These are phyloP conservation scores for Lagopus muta DNA, from an alignment of 2,113 vertebrate species.

Conservation along the genomic window DNA sequence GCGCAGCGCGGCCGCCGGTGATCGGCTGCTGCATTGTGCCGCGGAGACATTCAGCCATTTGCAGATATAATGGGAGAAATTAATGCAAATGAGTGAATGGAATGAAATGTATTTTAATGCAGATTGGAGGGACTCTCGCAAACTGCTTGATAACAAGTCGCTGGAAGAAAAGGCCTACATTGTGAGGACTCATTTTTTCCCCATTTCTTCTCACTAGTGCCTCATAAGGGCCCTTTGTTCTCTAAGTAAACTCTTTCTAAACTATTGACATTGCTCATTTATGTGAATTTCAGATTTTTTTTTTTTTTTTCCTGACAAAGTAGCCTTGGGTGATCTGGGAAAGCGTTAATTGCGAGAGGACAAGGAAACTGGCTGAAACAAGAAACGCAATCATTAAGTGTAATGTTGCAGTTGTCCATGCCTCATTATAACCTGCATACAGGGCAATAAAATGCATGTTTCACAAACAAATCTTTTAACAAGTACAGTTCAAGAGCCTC, in stretches of 20 bases:
- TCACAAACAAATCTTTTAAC: conserved; percentile 92
- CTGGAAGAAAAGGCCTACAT: conserved; percentile 96
- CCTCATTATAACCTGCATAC: conserved; percentile 91
- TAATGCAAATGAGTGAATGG: conserved; percentile 99
- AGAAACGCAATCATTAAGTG: conserved; percentile 92
- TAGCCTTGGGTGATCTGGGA: conserved; percentile 88
- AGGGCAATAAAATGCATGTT: conserved; percentile 90
- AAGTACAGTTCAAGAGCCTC: conserved; percentile 86
- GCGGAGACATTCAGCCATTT: conserved; percentile 96
- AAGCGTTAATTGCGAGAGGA: conserved; percentile 93
- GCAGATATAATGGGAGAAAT: conserved; percentile 99
- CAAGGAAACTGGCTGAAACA: conserved; percentile 82
- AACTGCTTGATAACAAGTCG: conserved; percentile 99
- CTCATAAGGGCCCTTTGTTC: conserved; percentile 98
- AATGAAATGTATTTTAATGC: conserved; percentile 99
- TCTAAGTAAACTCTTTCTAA: conserved; percentile 97
- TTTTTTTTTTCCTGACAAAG: conserved; percentile 55
- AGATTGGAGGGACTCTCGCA: conserved; percentile 95
- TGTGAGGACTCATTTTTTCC: conserved; percentile 95
- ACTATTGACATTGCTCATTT: conserved; percentile 99
- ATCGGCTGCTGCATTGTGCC: conserved; percentile 95
- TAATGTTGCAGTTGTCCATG: conserved; percentile 92
- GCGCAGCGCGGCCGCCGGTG: conserved; percentile 87
- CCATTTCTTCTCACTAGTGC: conserved; percentile 93
- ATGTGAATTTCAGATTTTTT: conserved; percentile 92